Evolutionary conservation across 64 coral and sea anemone species (phyloP), one percentile per base, ranked within the genome.

Genomic region (Pocillopora damicornis): DNA sequence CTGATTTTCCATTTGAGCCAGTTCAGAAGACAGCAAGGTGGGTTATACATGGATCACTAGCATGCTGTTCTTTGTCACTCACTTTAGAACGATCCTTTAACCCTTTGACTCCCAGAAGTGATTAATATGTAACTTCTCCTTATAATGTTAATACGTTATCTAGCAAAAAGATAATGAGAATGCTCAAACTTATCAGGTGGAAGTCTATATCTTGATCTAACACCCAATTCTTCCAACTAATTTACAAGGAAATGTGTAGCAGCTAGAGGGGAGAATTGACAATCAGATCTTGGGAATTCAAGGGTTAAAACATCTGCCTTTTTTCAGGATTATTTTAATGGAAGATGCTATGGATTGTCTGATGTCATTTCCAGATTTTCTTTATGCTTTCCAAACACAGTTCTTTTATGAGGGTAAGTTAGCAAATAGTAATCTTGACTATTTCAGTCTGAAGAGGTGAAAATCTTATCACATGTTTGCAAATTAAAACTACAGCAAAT

Each of bases 291-390:
- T 30, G 30, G 30, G 30, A 30, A 30, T 30, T 30, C 30, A 30
- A 30, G 42, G 18, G 61, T 13, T 16, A 23, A n/a, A 15, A 59
- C 22, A 56, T 26, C 38, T 82, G 18, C 14, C 7, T 60, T 16
- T 30, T 88, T 89, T 25, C 38, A 98, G 92, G 90, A 98, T 98
- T 88, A 92, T 98, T 76, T 90, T 98, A 73, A 95, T 98, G 96
- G 96, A 98, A 23, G 96, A 98, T 92, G 96, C 96, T 5, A 95
- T 95, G 93, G 96, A 98, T 17, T 98, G 96, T 68, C 88, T 98
- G 11, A 98, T 98, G 88, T 98, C 96, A 74, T 98, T 98, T 89
- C 86, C 93, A 67, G 96, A 98, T 91, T 98, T 98, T 75, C 66
- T 92, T 10, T 95, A 92, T 82, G 93, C 96, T 90, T 98, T 98